phyloP scores from a whole-genome alignment of 2,113 vertebrate genomes.

The Raja brachyura region DNA sequence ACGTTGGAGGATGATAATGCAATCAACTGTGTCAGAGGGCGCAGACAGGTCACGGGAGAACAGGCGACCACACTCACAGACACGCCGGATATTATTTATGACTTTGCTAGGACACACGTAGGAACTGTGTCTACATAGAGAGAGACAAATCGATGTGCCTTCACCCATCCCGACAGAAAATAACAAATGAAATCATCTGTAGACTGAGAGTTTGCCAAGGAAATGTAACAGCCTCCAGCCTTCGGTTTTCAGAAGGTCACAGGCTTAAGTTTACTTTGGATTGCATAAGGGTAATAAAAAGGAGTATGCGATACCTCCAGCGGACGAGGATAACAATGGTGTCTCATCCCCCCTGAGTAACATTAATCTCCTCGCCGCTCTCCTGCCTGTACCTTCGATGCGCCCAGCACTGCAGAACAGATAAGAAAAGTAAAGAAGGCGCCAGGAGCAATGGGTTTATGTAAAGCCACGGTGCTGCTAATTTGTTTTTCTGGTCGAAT shows the following conservation, averaged over 20 bases:
- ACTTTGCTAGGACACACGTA: background rate
- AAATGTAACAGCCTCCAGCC: background rate
- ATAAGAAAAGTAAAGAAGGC: conserved; percentile 26
- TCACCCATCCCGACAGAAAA: background rate
- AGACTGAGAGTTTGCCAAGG: background rate
- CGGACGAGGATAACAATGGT: conserved; percentile 25
- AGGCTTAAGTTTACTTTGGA: conserved; percentile 13
- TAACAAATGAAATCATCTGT: background rate
- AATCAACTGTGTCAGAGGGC: background rate
- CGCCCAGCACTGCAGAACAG: conserved; percentile 13
- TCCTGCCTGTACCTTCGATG: conserved; percentile 11
- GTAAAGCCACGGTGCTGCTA: conserved; percentile 34
- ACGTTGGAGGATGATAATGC: background rate
- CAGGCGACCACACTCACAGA: background rate
- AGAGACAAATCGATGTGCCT: background rate
- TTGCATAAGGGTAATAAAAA: conserved; percentile 17
- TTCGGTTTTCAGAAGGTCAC: background rate
- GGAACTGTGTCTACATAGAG: background rate
- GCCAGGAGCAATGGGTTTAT: conserved; percentile 36
- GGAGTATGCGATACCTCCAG: conserved; percentile 6
- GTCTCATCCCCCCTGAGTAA: conserved; percentile 17
- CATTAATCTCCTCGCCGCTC: conserved; percentile 23
- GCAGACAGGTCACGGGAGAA: background rate
- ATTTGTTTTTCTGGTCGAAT: conserved; percentile 39
- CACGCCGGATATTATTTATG: background rate